Conservation (phyloP, 2,888 invertebrate genomes). For the Acrobasis suavella region DNA sequence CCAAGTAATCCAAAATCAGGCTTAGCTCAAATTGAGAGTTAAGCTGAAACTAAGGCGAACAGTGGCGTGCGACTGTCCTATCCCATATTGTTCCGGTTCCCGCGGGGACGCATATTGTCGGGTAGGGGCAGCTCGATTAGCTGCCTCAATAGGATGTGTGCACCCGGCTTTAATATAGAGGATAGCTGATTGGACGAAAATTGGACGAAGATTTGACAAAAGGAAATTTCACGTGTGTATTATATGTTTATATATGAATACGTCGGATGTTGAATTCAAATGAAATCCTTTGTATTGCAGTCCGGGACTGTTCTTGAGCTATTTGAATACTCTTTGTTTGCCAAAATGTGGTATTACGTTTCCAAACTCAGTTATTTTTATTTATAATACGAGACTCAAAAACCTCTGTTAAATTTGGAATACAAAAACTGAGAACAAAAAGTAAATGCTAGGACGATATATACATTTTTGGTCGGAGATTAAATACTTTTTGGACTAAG, state of each 20-base stretch:
- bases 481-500: no score
- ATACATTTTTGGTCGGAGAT: no score
- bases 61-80: constrained; percentile 10
- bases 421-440: no score
- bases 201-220: constrained; percentile 19
- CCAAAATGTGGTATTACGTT: no score
- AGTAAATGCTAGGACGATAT: no score
- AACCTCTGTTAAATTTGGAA: no score
- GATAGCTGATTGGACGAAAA: constrained; percentile 18
- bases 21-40: not conserved
- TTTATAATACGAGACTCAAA: no score
- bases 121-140: constrained; percentile 26
- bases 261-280: not conserved
- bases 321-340: no score
- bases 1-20: not conserved
- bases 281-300: not conserved
- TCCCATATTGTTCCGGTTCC: constrained; percentile 18
- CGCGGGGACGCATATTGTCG: constrained; percentile 21
- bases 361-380: no score
- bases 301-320: not conserved
- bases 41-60: constrained; percentile 2
- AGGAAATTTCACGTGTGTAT: constrained; percentile 15
- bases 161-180: constrained; percentile 8
- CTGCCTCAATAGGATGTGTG: constrained; percentile 20
- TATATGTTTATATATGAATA: no score